Percentiles rank a stretch among this genome's conserved stretches.
Evolutionary conservation across 2,113 vertebrate species (phyloP).

Genomic region (Dermatemys mawii): DNA sequence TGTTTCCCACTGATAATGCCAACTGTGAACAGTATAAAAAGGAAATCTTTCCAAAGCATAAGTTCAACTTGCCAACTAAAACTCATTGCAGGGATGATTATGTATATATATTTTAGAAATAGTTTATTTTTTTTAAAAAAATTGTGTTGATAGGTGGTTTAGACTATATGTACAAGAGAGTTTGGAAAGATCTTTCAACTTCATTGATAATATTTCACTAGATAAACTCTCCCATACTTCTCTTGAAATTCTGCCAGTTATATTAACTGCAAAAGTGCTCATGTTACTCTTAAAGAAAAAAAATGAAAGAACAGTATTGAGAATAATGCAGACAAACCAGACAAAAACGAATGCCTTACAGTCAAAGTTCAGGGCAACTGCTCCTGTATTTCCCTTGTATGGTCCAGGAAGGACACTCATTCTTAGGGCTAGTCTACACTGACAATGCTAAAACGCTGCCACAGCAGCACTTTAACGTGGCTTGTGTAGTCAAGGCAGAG

Average conservation of each 20-base stretch:
- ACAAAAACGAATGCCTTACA: not conserved
- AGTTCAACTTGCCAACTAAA: not conserved
- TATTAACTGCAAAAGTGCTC: not conserved
- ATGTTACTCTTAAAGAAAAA: not conserved
- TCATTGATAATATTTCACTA: not conserved
- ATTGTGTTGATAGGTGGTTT: not conserved
- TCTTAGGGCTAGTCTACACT: no score
- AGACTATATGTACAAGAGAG: not conserved
- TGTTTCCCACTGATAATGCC: not conserved
- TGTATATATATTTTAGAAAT: not conserved
- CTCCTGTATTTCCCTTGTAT: not conserved
- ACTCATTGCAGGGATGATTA: not conserved
- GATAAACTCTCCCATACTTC: not conserved
- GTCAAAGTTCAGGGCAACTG: not conserved
- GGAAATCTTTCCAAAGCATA: not conserved
- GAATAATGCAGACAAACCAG: not conserved
- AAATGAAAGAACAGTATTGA: not conserved
- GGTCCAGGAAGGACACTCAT: not conserved
- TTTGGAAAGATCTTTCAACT: not conserved
- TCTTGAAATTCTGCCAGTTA: conserved; percentile 2
- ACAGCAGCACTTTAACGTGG: no score
- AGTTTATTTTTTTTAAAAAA: not conserved
- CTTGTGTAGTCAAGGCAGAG: no score
- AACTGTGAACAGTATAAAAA: not conserved
- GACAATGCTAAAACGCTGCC: no score